A percentile compares a stretch with the other conserved stretches of the same genome.
These are phyloP conservation scores for Epicampocera succincta DNA, from an alignment of 2,888 invertebrate genomes.

Conservation along the genomic window DNA sequence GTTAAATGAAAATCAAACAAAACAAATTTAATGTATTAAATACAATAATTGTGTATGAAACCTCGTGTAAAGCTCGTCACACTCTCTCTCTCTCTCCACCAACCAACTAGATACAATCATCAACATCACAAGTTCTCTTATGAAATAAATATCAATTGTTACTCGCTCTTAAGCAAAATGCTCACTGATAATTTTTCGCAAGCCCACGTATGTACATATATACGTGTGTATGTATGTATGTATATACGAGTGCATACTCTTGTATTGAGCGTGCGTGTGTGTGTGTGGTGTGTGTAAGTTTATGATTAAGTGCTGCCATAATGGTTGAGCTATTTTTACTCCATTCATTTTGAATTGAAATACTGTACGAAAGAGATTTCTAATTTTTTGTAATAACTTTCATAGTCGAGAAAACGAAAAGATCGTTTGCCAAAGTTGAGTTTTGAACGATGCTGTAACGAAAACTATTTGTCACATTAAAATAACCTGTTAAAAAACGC, in stretches of 20 bases:
- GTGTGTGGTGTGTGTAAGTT: constrained; percentile 3
- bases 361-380: too few species aligned
- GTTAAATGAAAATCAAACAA: constrained; percentile 57
- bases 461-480: too few species aligned
- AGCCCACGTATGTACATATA: too few species aligned
- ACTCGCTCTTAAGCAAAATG: constrained; percentile 21
- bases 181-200: constrained; percentile 45
- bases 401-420: too few species aligned
- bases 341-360: too few species aligned
- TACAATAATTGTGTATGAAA: constrained; percentile 45
- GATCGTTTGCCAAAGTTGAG: too few species aligned
- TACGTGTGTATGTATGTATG: background rate
- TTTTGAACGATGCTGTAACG: too few species aligned
- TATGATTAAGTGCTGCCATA: constrained; percentile 15
- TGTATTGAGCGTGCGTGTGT: too few species aligned
- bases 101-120: constrained; percentile 19
- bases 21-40: constrained; percentile 23
- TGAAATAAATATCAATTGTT: constrained; percentile 55
- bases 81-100: too few species aligned
- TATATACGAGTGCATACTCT: too few species aligned
- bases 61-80: constrained; percentile 56
- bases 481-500: too few species aligned
- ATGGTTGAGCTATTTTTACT: background rate
- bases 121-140: constrained; percentile 56
- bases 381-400: too few species aligned